These are phyloP conservation scores for Sciurus carolinensis DNA, from an alignment of 2,797 vertebrate species.

Conservation along the genomic window DNA sequence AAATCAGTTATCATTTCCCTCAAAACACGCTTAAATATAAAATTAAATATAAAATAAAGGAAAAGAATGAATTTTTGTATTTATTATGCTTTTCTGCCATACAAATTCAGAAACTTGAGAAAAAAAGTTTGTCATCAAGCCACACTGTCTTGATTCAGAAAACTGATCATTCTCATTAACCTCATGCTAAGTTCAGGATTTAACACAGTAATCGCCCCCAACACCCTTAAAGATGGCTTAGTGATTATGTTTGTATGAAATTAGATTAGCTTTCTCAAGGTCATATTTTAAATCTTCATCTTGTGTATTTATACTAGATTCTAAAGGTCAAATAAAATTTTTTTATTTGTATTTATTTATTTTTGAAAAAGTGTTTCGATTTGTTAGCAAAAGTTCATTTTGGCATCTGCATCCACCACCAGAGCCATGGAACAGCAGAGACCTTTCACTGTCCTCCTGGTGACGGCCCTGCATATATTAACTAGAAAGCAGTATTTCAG, in stretches of 20 bases:
- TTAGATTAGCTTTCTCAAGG: neutral
- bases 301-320: neutral
- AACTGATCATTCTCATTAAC: neutral
- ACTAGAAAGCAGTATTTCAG: neutral
- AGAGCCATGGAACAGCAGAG: neutral
- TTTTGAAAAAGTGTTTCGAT: neutral
- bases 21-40: neutral
- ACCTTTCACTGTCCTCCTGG: rapidly evolving
- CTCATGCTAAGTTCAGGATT: neutral
- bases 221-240: rapidly evolving
- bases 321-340: neutral
- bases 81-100: neutral
- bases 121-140: neutral
- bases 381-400: neutral
- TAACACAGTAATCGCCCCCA: neutral
- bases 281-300: neutral
- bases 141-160: neutral
- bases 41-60: neutral
- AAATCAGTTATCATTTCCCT: neutral
- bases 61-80: neutral
- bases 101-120: neutral
- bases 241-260: neutral
- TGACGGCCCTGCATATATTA: neutral
- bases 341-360: neutral
- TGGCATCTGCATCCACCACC: neutral